Conservation (phyloP, 2,888 invertebrate species). For the Hydrotaea diabolus region DNA sequence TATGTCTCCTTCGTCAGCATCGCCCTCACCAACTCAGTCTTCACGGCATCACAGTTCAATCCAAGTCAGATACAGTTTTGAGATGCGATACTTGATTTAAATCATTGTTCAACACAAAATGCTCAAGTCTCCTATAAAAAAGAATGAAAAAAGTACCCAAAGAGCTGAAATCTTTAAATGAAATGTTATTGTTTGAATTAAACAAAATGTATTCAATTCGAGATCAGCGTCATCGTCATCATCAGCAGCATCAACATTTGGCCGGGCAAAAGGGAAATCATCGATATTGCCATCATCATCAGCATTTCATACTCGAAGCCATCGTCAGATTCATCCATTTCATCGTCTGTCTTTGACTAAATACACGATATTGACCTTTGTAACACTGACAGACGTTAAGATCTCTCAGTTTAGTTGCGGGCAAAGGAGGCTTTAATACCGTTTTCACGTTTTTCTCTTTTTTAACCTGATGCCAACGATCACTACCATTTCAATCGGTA, state of each 20-base stretch:
- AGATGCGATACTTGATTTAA: conserved; percentile 52
- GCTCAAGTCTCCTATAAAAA: background rate
- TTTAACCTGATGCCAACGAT: conserved; percentile 63
- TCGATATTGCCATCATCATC: conserved; percentile 17
- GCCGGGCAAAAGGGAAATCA: conserved; percentile 23
- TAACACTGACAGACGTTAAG: conserved; percentile 44
- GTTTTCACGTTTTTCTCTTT: conserved; percentile 58
- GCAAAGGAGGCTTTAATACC: conserved; percentile 32
- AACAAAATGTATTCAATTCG: conserved; percentile 28
- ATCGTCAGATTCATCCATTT: conserved; percentile 10
- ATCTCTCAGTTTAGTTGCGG: background rate
- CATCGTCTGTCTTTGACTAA: conserved; percentile 53
- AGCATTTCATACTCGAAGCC: background rate
- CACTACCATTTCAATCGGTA: conserved; percentile 40
- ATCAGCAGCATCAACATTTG: conserved; percentile 41
- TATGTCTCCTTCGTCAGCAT: background rate
- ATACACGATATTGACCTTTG: conserved; percentile 68
- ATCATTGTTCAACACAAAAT: conserved; percentile 50
- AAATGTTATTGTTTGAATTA: conserved; percentile 60
- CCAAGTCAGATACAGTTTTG: background rate
- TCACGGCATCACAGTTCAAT: background rate
- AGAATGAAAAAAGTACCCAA: conserved; percentile 21
- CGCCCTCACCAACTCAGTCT: background rate
- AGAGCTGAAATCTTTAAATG: conserved; percentile 34
- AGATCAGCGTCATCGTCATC: conserved; percentile 49